phyloP scores from a whole-genome alignment of 2,797 vertebrate genomes.

The Stomatorhinus walkeri region DNA sequence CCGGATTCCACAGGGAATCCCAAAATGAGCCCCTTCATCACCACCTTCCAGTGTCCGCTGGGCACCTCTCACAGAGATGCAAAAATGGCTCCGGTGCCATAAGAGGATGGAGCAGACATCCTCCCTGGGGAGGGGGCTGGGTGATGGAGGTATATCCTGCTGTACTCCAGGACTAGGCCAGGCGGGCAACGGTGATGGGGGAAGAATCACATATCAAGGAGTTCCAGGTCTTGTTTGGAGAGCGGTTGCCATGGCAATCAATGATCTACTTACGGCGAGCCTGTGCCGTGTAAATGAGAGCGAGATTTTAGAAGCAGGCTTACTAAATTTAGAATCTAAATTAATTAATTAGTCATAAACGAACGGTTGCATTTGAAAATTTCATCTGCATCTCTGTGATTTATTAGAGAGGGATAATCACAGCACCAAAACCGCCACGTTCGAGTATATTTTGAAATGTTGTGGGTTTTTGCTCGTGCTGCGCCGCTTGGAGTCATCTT shows the following conservation, averaged over 20 bases:
- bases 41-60: background rate
- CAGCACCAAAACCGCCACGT: background rate
- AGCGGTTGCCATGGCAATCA: conserved; percentile 6
- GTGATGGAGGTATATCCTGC: background rate
- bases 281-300: conserved; percentile 9
- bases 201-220: background rate
- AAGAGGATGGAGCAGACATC: background rate
- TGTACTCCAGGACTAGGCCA: background rate
- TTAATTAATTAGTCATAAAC: conserved; percentile 7
- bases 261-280: background rate
- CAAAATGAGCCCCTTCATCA: background rate
- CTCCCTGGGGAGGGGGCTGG: background rate
- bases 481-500: background rate
- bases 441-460: conserved; percentile 38
- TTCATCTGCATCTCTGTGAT: background rate
- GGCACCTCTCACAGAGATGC: background rate
- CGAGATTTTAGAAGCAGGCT: conserved; percentile 4
- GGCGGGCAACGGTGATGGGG: background rate
- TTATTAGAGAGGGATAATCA: background rate
- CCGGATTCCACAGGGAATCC: background rate
- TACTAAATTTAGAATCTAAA: conserved; percentile 13
- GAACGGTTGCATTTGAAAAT: background rate
- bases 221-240: conserved; percentile 11
- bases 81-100: background rate
- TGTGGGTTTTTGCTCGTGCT: conserved; percentile 33